These are phyloP conservation scores for Isotomurus palustris DNA, from an alignment of 2,888 invertebrate species.

Conservation along the genomic window DNA sequence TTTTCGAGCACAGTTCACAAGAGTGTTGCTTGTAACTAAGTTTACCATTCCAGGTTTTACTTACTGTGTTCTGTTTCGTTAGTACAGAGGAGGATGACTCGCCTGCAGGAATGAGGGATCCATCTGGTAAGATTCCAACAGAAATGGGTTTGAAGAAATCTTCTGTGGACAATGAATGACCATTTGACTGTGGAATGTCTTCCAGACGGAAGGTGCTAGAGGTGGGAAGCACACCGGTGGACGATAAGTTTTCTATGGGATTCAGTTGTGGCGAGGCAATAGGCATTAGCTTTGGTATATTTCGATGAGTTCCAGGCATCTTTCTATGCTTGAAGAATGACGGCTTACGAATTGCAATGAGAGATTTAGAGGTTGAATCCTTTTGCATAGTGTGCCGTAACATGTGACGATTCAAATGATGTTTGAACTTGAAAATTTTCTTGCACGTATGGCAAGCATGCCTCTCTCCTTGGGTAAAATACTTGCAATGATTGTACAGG, in stretches of 20 bases:
- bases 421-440: slow-evolving; percentile 2
- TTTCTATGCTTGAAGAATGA: slow-evolving; percentile 1
- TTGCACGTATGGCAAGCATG: background rate
- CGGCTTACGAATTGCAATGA: background rate
- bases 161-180: too few species aligned
- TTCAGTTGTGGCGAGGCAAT: too few species aligned
- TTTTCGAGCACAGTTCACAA: background rate
- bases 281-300: background rate
- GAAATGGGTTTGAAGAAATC: too few species aligned
- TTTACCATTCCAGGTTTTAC: background rate
- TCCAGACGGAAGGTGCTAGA: background rate
- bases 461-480: background rate
- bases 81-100: too few species aligned
- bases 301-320: background rate
- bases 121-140: too few species aligned
- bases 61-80: background rate
- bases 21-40: background rate
- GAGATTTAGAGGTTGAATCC: background rate
- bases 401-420: slow-evolving; percentile 4
- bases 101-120: too few species aligned
- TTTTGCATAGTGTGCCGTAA: background rate
- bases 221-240: background rate
- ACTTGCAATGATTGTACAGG: background rate
- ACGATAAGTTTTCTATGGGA: too few species aligned
- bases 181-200: too few species aligned